phyloP scores from a whole-genome alignment of 2,888 invertebrate genomes.

The Catocala sponsa region DNA sequence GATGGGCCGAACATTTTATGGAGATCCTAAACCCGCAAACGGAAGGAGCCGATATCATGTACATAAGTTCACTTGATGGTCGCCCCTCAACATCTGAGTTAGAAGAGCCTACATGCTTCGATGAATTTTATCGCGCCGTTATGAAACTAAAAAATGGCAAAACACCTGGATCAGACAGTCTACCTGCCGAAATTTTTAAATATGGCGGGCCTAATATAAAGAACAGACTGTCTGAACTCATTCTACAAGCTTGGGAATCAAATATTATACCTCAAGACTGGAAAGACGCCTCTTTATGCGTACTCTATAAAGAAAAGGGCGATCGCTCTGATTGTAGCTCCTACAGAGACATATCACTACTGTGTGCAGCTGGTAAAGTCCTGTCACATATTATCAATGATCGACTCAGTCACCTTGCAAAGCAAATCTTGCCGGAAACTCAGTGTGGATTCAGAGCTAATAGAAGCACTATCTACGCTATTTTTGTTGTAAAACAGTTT shows the following conservation, averaged over 20 bases:
- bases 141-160: conserved; percentile 9
- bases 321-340: neutral
- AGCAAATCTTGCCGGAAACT: too few relatives aligned
- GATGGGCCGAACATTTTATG: neutral
- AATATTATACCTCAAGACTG: conserved; percentile 20
- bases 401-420: too few relatives aligned
- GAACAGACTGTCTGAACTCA: conserved; percentile 11
- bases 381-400: neutral
- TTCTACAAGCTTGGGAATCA: neutral
- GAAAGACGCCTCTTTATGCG: conserved; percentile 22
- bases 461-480: too few relatives aligned
- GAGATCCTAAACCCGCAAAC: too few relatives aligned
- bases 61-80: too few relatives aligned
- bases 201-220: neutral
- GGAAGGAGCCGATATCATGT: too few relatives aligned
- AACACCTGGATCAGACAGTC: too few relatives aligned
- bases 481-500: too few relatives aligned
- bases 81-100: too few relatives aligned
- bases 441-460: too few relatives aligned
- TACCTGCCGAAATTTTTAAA: too few relatives aligned
- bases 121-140: conserved; percentile 9
- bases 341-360: neutral
- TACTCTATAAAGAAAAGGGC: conserved; percentile 13
- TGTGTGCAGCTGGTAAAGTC: neutral
- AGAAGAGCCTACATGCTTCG: neutral